Evolutionary conservation across 2,113 vertebrate species (phyloP).

Genomic region (Oxygymnocypris stewartii): DNA sequence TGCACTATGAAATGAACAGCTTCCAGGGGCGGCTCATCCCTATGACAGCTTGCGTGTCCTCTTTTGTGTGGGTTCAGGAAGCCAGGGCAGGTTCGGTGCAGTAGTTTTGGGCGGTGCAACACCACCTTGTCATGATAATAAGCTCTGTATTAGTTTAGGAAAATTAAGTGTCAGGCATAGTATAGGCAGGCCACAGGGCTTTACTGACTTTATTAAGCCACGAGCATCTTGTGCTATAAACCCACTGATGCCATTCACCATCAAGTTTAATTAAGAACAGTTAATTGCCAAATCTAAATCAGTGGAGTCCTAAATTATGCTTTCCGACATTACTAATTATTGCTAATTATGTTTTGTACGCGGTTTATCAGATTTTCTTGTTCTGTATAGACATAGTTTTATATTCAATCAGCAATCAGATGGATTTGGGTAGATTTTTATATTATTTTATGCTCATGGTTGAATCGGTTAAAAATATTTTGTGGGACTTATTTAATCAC

Average conservation of each 20-base stretch:
- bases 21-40: constrained; percentile 35
- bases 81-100: neutral
- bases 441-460: neutral
- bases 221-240: constrained; percentile 11
- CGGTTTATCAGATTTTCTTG: neutral
- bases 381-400: neutral
- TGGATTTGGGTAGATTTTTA: neutral
- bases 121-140: neutral
- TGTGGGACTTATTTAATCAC: neutral
- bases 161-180: constrained; percentile 6
- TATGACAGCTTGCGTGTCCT: constrained; percentile 32
- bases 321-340: constrained; percentile 30
- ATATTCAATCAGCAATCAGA: neutral
- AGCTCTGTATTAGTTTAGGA: neutral
- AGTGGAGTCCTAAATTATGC: constrained; percentile 5
- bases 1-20: constrained; percentile 12
- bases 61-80: neutral
- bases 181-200: neutral
- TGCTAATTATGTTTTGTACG: constrained; percentile 29
- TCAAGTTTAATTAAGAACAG: constrained; percentile 28
- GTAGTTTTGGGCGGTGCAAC: neutral
- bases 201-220: constrained; percentile 5
- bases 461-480: neutral
- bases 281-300: constrained; percentile 25
- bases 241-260: neutral